Base-by-base conservation (phyloP, 64 coral and sea anemone genomes). In the Montipora efflorescens region DNA sequence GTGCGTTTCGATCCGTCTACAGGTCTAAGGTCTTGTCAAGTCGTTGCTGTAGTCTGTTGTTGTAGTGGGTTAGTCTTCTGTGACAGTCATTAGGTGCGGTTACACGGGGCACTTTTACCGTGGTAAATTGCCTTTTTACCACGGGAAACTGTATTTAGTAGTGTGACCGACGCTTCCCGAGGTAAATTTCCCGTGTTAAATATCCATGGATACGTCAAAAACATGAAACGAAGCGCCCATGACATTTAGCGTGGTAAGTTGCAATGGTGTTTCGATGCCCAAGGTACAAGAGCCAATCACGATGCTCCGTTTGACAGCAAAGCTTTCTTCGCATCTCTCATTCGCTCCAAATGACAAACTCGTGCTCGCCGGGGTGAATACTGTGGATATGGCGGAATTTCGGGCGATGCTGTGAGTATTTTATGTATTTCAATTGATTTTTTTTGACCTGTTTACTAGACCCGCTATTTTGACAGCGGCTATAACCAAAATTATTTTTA, bases 401-500 rank as follows among this genome's bases (percentile, higher is more conserved):
- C 9, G 52, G 52, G 52, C 9, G 9, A 55, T 55, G 52, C 52
- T 55, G 52, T 55, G 52, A 55, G 52, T 55, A 55, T 55, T 55
- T 55, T 55, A 55, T 3, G 67, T 71, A 48, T 72, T 87, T 87
- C 0, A 70, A 22, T 72, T 47, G 62, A 73, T 88, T 88, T 87
- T 10, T 62, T 62, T 69, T 1, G 28, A 87, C 84, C 68, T 49
- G 15, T 49, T 87, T 49, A 87, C 67, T 55, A 74, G 48, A 76
- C n/a, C 18, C n/a, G 15, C 13, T 88, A 18, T 73, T 88, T 75
- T 43, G 21, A 87, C 83, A 87, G 83, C 23, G 83, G 62, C 18
- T 68, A 87, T 70, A 87, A 87, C 83, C n/a, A 48, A 87, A 87
- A 87, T 45, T 87, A 87, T 87, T 87, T 87, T 87, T 68, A 70